A percentile compares a stretch with the other conserved stretches of the same genome.
Evolutionary conservation across 2,113 vertebrate genomes (phyloP).

Genomic region (Empidonax alnorum): DNA sequence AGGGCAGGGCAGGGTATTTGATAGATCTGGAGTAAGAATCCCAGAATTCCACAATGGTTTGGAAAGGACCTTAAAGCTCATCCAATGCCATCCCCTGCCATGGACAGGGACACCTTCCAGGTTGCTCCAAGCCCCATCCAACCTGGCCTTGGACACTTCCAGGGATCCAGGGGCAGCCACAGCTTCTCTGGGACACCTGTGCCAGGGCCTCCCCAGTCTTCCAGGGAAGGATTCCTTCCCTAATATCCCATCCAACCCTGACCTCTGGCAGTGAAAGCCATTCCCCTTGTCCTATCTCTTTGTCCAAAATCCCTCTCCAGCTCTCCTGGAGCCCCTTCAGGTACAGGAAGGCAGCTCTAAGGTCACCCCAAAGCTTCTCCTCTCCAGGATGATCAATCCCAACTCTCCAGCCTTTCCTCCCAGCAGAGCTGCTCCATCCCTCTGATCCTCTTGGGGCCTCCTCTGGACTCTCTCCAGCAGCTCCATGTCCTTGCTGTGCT

Average conservation of each 20-base stretch:
- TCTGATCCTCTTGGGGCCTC: neutral
- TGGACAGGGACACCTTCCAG: neutral
- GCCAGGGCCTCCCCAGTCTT: neutral
- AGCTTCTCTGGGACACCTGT: neutral
- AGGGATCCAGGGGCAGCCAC: neutral
- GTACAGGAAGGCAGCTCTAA: neutral
- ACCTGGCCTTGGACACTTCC: neutral
- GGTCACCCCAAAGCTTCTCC: neutral
- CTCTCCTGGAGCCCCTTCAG: neutral
- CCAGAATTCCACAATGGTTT: neutral
- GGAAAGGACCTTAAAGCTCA: neutral
- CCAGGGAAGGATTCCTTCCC: neutral
- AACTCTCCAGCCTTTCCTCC: neutral
- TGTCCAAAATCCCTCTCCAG: neutral
- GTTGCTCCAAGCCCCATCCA: accelerated
- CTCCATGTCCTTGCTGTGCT: neutral
- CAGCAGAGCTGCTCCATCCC: neutral
- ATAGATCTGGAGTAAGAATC: neutral
- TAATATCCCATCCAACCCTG: neutral
- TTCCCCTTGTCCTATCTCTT: neutral
- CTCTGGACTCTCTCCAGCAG: neutral
- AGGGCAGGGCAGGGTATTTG: neutral
- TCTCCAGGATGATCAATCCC: neutral
- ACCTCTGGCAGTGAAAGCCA: neutral
- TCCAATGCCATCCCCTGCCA: accelerated